Conservation (phyloP, 2,888 invertebrate genomes). For the Pollenia amentaria region DNA sequence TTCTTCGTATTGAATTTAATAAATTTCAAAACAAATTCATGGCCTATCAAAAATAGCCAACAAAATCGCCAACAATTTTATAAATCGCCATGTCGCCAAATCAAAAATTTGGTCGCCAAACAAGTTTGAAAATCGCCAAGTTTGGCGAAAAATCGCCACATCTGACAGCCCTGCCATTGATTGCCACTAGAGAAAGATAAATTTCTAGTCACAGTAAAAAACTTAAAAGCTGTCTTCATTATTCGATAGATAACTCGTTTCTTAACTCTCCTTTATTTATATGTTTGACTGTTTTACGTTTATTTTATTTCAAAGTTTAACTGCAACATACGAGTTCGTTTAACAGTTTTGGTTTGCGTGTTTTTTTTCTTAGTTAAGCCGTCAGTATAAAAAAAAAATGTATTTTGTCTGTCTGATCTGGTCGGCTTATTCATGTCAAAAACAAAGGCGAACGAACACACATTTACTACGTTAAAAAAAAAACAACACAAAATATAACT, state of each 20-base stretch:
- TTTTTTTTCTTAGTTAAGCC: slow-evolving; percentile 13
- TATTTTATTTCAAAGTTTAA: slow-evolving; percentile 25
- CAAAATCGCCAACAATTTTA: too few species aligned
- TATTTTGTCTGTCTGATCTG: slow-evolving; percentile 23
- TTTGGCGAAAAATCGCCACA: too few species aligned
- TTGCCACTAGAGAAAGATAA: slow-evolving; percentile 8
- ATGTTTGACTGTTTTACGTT: slow-evolving; percentile 31
- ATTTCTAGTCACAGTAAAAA: slow-evolving; percentile 29
- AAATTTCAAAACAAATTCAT: too few species aligned
- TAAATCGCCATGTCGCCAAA: too few species aligned
- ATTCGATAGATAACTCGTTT: slow-evolving; percentile 26
- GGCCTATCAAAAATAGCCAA: too few species aligned
- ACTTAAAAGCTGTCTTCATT: slow-evolving; percentile 37
- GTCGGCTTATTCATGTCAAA: slow-evolving; percentile 44
- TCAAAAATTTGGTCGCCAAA: too few species aligned
- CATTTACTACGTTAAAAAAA: not conserved
- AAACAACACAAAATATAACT: not conserved
- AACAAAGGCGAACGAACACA: slow-evolving; percentile 10
- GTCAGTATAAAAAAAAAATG: slow-evolving; percentile 21
- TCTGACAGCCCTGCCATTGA: too few species aligned
- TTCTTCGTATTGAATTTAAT: too few species aligned
- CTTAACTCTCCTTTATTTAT: slow-evolving; percentile 20
- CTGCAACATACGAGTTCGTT: not conserved
- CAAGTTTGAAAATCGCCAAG: too few species aligned
- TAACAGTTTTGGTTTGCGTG: slow-evolving; percentile 39